Evolutionary conservation across 2,113 vertebrate genomes (phyloP), one percentile per base, ranked within the genome.

Genomic region (Melanerpes formicivorus): DNA sequence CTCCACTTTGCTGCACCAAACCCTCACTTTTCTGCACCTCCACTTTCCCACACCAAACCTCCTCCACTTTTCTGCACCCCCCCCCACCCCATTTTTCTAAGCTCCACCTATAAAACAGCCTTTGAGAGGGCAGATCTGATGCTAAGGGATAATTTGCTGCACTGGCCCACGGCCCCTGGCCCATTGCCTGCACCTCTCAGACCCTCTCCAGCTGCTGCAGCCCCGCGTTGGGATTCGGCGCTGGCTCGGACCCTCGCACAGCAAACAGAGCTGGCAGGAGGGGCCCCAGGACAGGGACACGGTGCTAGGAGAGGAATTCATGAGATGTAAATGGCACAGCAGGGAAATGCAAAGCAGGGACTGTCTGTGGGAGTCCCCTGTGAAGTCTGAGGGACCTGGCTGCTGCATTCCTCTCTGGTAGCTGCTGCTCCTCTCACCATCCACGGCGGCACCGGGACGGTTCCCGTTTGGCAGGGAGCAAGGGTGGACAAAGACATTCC

Each of bases 281-380:
- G 76, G 76, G 83, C 73, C 73, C 67, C 90, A 70, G 84, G 54
- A 64, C 42, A 48, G 83, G 62, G 78, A 81, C 76, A 9, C 4
- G 2, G 34, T 63, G 11, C 89, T n/a, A 6, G 0, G 56, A 70
- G 64, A 76, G 72, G 82, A 89, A 92, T 95, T 93, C 18, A 77
- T 67, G 91, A 94, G 85, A 90, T 95, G 93, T 73, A 90, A 93
- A 95, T 48, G 82, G 42, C 91, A 46, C 93, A 80, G 94, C 85
- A 72, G 76, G 91, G 90, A 93, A 55, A 74, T 55, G 91, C 72
- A 93, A 80, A 92, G 87, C 84, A 70, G 78, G 81, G 56, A 48
- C 34, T 29, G 67, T 7, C 64, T 18, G 76, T 6, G 63, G 85
- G 64, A 89, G 79, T 11, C 59, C 29, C 65, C 1, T 6, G 63